A percentile compares a stretch with the other conserved stretches of the same genome.
These are phyloP conservation scores for Crossocerus cetratus DNA, from an alignment of 2,888 invertebrate species.

Conservation along the genomic window DNA sequence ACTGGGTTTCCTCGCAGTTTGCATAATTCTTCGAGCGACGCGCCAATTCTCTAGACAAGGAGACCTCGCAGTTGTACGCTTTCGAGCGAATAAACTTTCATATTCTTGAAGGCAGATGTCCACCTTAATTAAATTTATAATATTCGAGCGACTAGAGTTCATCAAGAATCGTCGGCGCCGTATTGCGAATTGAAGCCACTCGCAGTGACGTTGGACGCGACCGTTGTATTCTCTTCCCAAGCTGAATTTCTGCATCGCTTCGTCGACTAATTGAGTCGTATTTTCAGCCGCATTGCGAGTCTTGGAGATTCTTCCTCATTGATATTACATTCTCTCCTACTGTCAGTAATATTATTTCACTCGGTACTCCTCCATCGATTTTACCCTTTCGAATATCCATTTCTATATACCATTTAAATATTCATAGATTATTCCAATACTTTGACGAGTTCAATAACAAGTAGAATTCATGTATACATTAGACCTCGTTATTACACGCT, in stretches of 20 bases:
- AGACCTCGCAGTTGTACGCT: constrained; percentile 12
- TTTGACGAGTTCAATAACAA: no score
- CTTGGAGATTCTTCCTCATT: no score
- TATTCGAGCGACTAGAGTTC: constrained; percentile 31
- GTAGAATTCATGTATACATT: no score
- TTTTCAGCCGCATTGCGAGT: constrained; percentile 31
- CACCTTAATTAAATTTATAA: constrained; percentile 62
- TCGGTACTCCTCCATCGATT: no score
- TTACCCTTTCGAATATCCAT: no score
- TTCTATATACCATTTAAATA: no score
- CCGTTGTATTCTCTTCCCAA: background rate
- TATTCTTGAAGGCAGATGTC: constrained; percentile 49
- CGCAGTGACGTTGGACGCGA: constrained; percentile 32
- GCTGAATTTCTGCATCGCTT: constrained; percentile 52
- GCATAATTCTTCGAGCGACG: background rate
- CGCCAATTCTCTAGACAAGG: background rate
- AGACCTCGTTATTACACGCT: no score
- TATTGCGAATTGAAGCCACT: constrained; percentile 59
- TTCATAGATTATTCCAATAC: no score
- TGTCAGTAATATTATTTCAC: no score
- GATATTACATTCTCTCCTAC: no score
- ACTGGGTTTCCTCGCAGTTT: background rate
- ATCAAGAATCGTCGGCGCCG: constrained; percentile 38
- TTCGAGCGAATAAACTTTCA: constrained; percentile 37
- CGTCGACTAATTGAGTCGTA: constrained; percentile 64